Percentiles rank a stretch among this genome's conserved stretches.
These are phyloP conservation scores for Thomomys bottae DNA, from an alignment of 2,113 vertebrate genomes.

Conservation along the genomic window DNA sequence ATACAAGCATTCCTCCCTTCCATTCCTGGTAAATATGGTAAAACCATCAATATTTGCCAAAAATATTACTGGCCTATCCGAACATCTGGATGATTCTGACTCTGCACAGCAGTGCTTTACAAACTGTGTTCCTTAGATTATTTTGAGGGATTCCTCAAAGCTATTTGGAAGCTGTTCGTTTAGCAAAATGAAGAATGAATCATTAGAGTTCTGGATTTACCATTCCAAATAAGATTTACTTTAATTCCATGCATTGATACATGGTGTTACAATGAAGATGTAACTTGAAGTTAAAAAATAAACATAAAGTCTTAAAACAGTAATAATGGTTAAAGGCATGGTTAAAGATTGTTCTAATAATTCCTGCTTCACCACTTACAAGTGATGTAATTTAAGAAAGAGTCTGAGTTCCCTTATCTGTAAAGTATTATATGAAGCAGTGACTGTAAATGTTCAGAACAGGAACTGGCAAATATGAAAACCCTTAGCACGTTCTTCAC, in stretches of 20 bases:
- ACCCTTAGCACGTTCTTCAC: not conserved
- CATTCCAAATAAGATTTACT: not conserved
- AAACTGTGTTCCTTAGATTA: not conserved
- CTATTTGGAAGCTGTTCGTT: not conserved
- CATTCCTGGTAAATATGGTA: not conserved
- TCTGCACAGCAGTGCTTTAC: not conserved
- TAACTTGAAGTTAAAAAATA: not conserved
- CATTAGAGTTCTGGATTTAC: not conserved
- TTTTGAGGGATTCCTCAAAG: not conserved
- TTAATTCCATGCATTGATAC: not conserved
- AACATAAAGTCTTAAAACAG: not conserved
- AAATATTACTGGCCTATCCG: not conserved
- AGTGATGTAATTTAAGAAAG: not conserved
- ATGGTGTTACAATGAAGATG: not conserved
- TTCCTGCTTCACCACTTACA: not conserved
- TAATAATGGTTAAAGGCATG: not conserved
- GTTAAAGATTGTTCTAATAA: not conserved
- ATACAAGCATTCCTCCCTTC: not conserved
- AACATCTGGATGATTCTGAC: not conserved
- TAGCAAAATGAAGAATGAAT: not conserved
- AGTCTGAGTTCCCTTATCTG: not conserved
- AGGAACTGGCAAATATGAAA: constrained; percentile 11
- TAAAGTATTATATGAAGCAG: not conserved
- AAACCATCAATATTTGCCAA: constrained; percentile 16
- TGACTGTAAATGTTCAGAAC: not conserved